Base-by-base conservation (phyloP, 1,140 invertebrate genomes). In the Drosophila watanabei region DNA sequence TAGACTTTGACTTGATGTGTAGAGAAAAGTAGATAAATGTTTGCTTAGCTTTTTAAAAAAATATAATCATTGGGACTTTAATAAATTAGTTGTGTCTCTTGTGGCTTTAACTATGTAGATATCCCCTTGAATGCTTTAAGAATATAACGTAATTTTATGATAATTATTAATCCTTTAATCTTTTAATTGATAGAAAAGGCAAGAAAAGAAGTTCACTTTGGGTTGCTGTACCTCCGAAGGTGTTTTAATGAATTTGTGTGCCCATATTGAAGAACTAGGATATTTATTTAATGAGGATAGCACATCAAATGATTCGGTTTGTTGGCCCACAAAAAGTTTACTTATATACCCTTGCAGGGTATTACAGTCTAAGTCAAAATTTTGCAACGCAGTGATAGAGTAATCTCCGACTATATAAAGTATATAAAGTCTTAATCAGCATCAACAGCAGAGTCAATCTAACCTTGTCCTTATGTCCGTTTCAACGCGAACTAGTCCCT, bases 1-100 rank as follows among this genome's bases (percentile, higher is more conserved):
- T 82, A 70, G 72, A 54, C 68, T 65, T 71, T 80, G 70, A 72
- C 43, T 62, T 33, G n/a, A 14, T 20, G 13, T 41, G n/a, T 43
- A 52, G 4, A 20, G 20, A 28, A 39, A 35, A n/a, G n/a, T 56
- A 39, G 14, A 24, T n/a, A 57, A 3, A 41, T 28, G 0, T 33
- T 32, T 14, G 18, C 24, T 58, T 11, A 0, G 28, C n/a, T 33
- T 1, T 18, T 16, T 33, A 1, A 18, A n/a, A 28, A 24, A 28
- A 10, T 28, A 51, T 5, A 51, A 9, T 16, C 48, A 16, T 30
- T 30, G 28, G 16, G 20, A 14, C 5, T 51, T 52, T 18, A 33
- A 18, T 52, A 33, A 35, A 20, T 20, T 54, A 35, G 51, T 9
- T n/a, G n/a, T n/a, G n/a, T n/a, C n/a, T n/a, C n/a, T n/a, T n/a